Percentiles rank a stretch among this genome's conserved stretches.
These are phyloP conservation scores for Flexamia atlantica DNA, from an alignment of 2,888 invertebrate species.

Conservation along the genomic window DNA sequence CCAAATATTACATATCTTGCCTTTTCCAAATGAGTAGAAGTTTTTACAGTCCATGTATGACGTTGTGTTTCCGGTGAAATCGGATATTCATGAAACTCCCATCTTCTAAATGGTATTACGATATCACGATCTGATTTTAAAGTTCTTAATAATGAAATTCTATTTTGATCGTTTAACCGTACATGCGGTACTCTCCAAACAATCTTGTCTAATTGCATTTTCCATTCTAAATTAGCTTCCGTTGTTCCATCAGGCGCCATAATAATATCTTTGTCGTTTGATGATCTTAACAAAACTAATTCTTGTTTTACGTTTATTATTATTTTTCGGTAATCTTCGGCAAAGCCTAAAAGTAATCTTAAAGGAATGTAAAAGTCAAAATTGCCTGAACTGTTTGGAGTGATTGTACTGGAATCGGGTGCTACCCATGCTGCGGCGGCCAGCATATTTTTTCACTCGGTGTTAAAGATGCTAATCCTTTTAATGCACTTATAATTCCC, in stretches of 20 bases:
- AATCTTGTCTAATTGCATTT: constrained; percentile 67
- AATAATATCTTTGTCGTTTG: constrained; percentile 71
- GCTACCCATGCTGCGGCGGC: not conserved
- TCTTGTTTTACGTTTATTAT: constrained; percentile 74
- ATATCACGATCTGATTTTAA: constrained; percentile 64
- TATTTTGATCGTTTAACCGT: constrained; percentile 69
- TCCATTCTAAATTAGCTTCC: constrained; percentile 54
- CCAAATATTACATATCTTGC: constrained; percentile 73
- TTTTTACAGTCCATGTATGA: constrained; percentile 71
- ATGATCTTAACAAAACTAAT: constrained; percentile 71
- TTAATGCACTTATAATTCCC: constrained; percentile 60
- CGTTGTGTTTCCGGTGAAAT: constrained; percentile 71
- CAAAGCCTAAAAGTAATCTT: constrained; percentile 72
- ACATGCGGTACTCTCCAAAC: constrained; percentile 68
- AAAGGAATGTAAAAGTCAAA: constrained; percentile 71
- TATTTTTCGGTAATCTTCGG: constrained; percentile 73
- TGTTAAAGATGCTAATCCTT: constrained; percentile 43
- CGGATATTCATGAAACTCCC: constrained; percentile 73
- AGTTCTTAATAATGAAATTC: constrained; percentile 68
- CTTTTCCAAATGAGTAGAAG: constrained; percentile 72
- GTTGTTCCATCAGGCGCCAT: constrained; percentile 56
- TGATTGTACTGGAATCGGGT: not conserved
- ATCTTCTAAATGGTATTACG: constrained; percentile 71
- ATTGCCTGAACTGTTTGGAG: constrained; percentile 66
- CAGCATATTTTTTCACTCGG: constrained; percentile 32